Conservation (phyloP, 2,113 vertebrate genomes). For the Nymphicus hollandicus region DNA sequence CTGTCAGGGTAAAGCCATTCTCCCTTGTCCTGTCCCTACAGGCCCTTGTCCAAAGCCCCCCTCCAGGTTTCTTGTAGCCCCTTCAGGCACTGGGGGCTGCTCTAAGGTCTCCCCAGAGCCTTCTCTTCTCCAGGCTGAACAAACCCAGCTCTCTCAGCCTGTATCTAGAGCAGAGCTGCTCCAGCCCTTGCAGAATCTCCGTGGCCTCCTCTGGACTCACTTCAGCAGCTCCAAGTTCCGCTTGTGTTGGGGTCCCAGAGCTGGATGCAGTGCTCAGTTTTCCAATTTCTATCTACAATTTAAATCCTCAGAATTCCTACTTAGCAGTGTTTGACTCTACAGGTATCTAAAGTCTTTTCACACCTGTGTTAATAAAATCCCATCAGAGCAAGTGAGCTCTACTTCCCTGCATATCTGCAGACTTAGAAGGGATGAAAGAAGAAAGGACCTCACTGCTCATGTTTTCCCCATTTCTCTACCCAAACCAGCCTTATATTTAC, state of each 20-base stretch:
- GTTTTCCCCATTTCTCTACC: not conserved
- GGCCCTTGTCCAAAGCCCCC: not conserved
- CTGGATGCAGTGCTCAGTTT: not conserved
- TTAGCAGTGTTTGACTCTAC: not conserved
- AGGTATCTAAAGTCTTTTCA: not conserved
- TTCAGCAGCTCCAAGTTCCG: not conserved
- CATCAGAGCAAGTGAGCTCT: not conserved
- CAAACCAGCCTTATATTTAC: not conserved
- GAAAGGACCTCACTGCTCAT: not conserved
- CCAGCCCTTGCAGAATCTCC: not conserved
- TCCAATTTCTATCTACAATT: not conserved
- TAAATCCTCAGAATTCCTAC: not conserved
- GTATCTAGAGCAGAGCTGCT: not conserved
- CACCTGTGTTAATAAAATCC: not conserved
- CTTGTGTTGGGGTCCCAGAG: not conserved
- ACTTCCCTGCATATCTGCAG: not conserved
- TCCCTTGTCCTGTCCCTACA: not conserved
- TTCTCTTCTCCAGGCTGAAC: not conserved
- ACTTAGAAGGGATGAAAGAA: accelerated
- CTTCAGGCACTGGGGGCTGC: not conserved
- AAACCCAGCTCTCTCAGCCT: not conserved
- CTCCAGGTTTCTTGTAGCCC: not conserved
- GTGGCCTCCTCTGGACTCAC: not conserved
- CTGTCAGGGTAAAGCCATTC: not conserved
- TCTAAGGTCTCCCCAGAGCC: not conserved